phyloP scores from a whole-genome alignment of 2,888 invertebrate species.

The Apodemia duryi region DNA sequence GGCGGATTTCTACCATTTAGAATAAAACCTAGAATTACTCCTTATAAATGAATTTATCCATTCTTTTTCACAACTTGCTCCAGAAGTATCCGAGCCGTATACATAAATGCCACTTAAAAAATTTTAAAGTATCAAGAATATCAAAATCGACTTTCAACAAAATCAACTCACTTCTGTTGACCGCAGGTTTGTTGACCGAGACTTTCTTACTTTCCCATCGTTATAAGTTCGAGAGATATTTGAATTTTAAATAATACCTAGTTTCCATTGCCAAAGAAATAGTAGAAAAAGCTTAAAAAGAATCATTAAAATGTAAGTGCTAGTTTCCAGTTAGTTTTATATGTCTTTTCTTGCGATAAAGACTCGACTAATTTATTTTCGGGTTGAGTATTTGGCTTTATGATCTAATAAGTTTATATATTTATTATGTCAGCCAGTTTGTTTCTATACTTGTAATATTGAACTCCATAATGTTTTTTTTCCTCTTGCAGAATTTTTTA shows the following conservation, averaged over 20 bases:
- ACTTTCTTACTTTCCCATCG: conserved; percentile 12
- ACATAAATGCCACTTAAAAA: background rate
- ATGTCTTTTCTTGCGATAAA: background rate
- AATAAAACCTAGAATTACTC: too few species aligned
- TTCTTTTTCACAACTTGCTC: background rate
- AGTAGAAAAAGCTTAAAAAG: background rate
- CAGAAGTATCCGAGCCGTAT: background rate
- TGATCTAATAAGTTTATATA: background rate
- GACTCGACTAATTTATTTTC: background rate
- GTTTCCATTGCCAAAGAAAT: conserved; percentile 12
- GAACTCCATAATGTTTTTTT: too few species aligned
- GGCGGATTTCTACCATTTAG: too few species aligned
- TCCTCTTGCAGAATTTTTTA: too few species aligned
- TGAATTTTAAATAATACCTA: conserved; percentile 1
- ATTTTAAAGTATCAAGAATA: background rate
- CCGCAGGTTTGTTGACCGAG: background rate
- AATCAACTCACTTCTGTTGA: background rate
- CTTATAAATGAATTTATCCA: too few species aligned
- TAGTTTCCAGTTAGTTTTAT: background rate
- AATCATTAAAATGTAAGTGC: conserved; percentile 3
- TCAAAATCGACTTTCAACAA: background rate
- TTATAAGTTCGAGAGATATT: conserved; percentile 14
- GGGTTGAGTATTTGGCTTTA: background rate
- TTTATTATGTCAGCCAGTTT: too few species aligned
- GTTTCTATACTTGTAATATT: too few species aligned